Base-by-base conservation (phyloP, 2,888 invertebrate genomes). In the Synanthedon vespiformis region DNA sequence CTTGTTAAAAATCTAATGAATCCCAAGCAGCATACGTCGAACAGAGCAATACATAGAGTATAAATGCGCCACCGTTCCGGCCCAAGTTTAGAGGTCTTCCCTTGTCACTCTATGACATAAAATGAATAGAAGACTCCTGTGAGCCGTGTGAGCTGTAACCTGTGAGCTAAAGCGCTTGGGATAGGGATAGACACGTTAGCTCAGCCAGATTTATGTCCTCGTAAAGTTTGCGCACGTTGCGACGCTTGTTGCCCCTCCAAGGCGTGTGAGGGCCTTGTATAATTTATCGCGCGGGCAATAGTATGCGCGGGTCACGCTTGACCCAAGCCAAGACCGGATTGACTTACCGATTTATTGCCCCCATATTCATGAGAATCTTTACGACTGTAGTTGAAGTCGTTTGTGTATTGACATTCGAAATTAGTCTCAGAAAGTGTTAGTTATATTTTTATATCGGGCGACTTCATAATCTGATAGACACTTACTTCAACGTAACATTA, bases 191-290 rank as follows among this genome's bases (percentile, higher is more conserved):
- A 13, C 13, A 13, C 41, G 13, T 13, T 13, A 41, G 13, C 48
- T 16, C 11, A 44, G 44, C 16, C 70, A 79, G 86, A 86, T 86
- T 86, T 85, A 86, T 77, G 68, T 57, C 66, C 63, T 79, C 83
- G 77, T 86, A 85, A 85, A 84, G 68, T 76, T 22, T 72, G 74
- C 79, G 77, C 77, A 74, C 78, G 73, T 77, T 70, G 72, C 75
- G 74, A 79, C 80, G 77, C 80, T 80, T 75, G 77, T 80, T 72
- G 70, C 84, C 82, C 2, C 18, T 2, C 27, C 27, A 27, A 27
- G 27, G 27, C 27, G 27, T 27, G 8, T 8, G 3, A 8, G 27
- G 27, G 5, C 80, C 77, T 82, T 84, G 83, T 74, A 83, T 86
- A 85, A 85, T 85, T 85, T 84, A 85, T 83, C 61, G 70, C 61